Conservation (phyloP, 2,113 vertebrate genomes). For the Vidua macroura region DNA sequence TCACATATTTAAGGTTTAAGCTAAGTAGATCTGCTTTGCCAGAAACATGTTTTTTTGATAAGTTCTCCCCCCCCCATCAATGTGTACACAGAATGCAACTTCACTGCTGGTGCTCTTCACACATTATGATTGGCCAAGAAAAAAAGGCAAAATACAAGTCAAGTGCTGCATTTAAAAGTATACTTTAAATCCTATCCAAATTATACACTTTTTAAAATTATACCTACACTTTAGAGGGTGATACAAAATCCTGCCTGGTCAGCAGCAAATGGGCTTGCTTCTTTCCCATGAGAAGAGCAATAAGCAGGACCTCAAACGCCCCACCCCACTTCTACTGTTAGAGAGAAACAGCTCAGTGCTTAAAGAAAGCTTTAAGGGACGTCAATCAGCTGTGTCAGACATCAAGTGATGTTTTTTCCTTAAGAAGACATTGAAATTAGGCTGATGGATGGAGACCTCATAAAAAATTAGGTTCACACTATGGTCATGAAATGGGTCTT, state of each 20-base stretch:
- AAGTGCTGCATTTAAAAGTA: not conserved
- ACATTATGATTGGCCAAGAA: not conserved
- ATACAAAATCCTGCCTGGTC: not conserved
- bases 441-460: not conserved
- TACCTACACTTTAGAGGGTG: not conserved
- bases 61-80: not conserved
- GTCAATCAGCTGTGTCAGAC: not conserved
- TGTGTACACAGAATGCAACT: not conserved
- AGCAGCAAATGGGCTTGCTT: not conserved
- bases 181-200: not conserved
- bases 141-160: not conserved
- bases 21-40: not conserved
- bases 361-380: not conserved
- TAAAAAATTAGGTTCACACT: not conserved
- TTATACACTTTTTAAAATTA: not conserved
- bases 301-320: not conserved
- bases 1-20: not conserved
- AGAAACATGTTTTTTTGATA: not conserved
- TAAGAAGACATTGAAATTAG: not conserved
- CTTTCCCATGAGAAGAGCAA: not conserved
- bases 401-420: not conserved
- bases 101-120: not conserved
- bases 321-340: not conserved
- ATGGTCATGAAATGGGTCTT: not conserved
- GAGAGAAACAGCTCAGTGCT: not conserved